Percentiles rank a stretch among this genome's conserved stretches.
Evolutionary conservation across 2,888 invertebrate genomes (phyloP).

Genomic region (Caenorhabditis sp.): DNA sequence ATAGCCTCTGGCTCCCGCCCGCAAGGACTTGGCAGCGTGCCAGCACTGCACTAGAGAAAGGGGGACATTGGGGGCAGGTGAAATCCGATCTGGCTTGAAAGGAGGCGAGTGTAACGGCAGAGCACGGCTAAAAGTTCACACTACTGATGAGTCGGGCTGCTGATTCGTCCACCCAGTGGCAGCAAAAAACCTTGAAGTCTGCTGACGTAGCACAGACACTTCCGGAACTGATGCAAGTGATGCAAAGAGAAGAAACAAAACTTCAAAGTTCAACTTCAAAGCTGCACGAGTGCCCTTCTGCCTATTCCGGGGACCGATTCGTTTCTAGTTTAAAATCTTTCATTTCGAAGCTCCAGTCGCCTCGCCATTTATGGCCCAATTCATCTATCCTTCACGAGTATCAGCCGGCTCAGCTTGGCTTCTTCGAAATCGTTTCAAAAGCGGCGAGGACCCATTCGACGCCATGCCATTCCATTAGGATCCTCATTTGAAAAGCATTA

Average conservation of each 20-base stretch:
- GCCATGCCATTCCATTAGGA: slow-evolving; percentile 27
- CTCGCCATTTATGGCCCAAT: slow-evolving; percentile 28
- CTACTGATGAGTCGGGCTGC: slow-evolving; percentile 3
- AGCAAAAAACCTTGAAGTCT: slow-evolving; percentile 3
- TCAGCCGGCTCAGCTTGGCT: slow-evolving; percentile 23
- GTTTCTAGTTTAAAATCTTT: slow-evolving; percentile 24
- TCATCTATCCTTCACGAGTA: slow-evolving; percentile 7
- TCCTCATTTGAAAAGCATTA: slow-evolving; percentile 19
- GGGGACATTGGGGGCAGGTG: slow-evolving; percentile 27
- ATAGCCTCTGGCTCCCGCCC: slow-evolving; percentile 22
- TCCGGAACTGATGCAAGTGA: slow-evolving; percentile 7
- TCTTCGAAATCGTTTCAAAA: not conserved
- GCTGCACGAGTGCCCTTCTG: too few species aligned
- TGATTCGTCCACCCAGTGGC: slow-evolving; percentile 6
- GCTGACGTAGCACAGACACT: slow-evolving; percentile 24
- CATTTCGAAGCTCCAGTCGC: slow-evolving; percentile 12
- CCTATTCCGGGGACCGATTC: not conserved
- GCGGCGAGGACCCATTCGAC: not conserved
- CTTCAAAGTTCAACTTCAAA: slow-evolving; percentile 14
- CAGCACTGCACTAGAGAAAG: slow-evolving; percentile 10
- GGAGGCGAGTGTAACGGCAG: slow-evolving; percentile 23
- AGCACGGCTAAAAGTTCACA: slow-evolving; percentile 38
- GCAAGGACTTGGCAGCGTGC: slow-evolving; percentile 41
- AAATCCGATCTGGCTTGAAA: slow-evolving; percentile 41
- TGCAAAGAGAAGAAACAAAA: slow-evolving; percentile 12